These are phyloP conservation scores for Tetrax tetrax DNA, from an alignment of 2,113 vertebrate genomes.

Conservation along the genomic window DNA sequence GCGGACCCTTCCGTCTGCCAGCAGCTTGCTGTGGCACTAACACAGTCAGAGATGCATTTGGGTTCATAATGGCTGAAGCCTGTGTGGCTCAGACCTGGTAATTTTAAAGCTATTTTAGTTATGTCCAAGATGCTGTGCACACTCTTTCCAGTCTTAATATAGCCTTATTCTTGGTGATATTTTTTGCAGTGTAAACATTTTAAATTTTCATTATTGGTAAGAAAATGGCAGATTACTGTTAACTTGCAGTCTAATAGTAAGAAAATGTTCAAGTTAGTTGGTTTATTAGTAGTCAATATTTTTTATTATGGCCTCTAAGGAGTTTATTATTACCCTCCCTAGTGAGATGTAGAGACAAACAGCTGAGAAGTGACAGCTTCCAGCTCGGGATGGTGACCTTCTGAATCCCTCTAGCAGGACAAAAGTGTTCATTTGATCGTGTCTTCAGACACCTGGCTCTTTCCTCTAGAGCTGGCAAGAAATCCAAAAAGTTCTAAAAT, in stretches of 20 bases:
- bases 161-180: neutral
- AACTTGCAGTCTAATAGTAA: neutral
- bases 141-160: neutral
- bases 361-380: neutral
- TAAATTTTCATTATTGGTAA: neutral
- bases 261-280: neutral
- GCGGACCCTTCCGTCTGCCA: neutral
- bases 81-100: neutral
- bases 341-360: neutral
- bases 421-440: neutral
- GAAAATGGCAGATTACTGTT: neutral
- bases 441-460: slow-evolving; percentile 3
- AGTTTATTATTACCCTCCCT: neutral
- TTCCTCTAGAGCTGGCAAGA: neutral
- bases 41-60: neutral
- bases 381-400: neutral
- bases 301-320: neutral
- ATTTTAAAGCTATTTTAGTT: neutral
- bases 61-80: neutral
- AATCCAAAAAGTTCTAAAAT: neutral
- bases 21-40: neutral
- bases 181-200: neutral
- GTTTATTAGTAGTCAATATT: neutral
- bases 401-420: neutral
- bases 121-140: neutral